phyloP scores from a whole-genome alignment of 2,113 vertebrate species.

The Mola mola region DNA sequence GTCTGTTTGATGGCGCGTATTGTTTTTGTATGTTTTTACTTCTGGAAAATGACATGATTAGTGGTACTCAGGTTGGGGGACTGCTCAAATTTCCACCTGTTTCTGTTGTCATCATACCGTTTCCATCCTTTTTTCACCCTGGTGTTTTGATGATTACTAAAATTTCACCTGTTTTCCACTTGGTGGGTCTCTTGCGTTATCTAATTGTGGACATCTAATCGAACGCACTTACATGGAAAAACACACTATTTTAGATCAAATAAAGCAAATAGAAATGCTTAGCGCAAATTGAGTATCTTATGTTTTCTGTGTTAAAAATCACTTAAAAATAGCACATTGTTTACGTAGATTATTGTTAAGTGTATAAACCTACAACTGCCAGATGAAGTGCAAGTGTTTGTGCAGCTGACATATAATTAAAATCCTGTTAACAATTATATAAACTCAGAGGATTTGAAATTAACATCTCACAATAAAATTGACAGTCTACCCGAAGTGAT shows the following conservation, averaged over 20 bases:
- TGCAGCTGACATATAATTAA: too few species aligned
- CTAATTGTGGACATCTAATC: conserved; percentile 21
- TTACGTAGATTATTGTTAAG: too few species aligned
- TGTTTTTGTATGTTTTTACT: conserved; percentile 22
- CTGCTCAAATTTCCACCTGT: conserved; percentile 23
- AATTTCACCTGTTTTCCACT: conserved; percentile 31
- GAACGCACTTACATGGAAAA: conserved; percentile 6
- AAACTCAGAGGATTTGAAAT: too few species aligned
- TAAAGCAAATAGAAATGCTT: too few species aligned
- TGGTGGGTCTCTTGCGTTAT: conserved; percentile 28
- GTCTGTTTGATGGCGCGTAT: not conserved
- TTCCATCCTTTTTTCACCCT: conserved; percentile 54
- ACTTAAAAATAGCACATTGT: too few species aligned
- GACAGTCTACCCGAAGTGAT: too few species aligned
- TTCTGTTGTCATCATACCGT: conserved; percentile 57
- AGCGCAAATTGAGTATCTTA: too few species aligned
- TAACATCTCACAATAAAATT: too few species aligned
- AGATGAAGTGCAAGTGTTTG: too few species aligned
- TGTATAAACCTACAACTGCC: too few species aligned
- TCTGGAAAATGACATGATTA: conserved; percentile 2
- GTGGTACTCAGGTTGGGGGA: conserved; percentile 37
- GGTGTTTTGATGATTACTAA: conserved; percentile 42
- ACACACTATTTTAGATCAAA: not conserved
- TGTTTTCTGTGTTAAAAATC: too few species aligned
- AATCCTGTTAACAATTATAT: too few species aligned